These are phyloP conservation scores for Entomyzon cyanotis DNA, from an alignment of 2,113 vertebrate species.

Conservation along the genomic window DNA sequence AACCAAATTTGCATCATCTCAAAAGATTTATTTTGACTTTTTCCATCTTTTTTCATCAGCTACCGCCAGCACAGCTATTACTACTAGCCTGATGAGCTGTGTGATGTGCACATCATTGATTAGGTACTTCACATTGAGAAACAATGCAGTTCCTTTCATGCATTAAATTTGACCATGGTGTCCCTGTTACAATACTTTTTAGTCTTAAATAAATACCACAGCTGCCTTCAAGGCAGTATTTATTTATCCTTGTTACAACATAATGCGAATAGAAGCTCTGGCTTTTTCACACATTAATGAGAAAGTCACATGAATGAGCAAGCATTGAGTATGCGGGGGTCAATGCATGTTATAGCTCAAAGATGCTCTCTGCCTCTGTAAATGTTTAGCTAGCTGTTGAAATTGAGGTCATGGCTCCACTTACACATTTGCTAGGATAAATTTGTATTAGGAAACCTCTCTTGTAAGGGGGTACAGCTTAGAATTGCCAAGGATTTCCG, in stretches of 20 bases:
- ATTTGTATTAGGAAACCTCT: neutral
- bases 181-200: neutral
- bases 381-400: neutral
- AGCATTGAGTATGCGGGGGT: neutral
- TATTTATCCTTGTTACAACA: constrained; percentile 37
- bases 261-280: constrained; percentile 38
- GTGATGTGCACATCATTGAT: neutral
- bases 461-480: neutral
- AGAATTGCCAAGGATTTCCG: neutral
- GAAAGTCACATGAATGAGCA: constrained; percentile 55
- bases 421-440: neutral
- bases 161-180: neutral
- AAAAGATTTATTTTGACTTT: neutral
- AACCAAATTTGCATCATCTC: neutral
- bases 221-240: neutral
- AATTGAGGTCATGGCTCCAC: neutral
- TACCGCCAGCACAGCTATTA: neutral
- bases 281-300: constrained; percentile 56
- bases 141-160: constrained; percentile 10
- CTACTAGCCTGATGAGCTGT: neutral
- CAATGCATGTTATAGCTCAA: neutral
- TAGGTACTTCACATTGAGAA: constrained; percentile 30
- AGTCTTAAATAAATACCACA: neutral
- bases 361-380: constrained; percentile 7
- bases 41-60: neutral